A percentile compares a stretch with the other conserved stretches of the same genome.
Conservation (phyloP, 2,113 vertebrate genomes). For the Brachyhypopomus gauderio region DNA sequence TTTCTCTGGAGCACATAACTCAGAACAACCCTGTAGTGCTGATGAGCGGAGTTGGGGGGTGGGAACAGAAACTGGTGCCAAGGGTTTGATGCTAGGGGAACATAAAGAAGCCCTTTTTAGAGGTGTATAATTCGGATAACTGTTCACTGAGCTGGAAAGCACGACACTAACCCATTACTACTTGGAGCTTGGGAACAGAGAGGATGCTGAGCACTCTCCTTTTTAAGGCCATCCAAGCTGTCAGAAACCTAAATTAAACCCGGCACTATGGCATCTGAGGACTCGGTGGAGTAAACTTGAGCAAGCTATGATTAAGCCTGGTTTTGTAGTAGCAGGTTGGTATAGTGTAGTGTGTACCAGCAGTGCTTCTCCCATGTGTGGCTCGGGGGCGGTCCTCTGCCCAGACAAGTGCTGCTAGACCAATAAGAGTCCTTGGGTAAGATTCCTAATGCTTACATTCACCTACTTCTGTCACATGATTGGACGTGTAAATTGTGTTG, state of each 20-base stretch:
- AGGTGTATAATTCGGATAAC: conserved; percentile 57
- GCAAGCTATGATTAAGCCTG: conserved; percentile 1
- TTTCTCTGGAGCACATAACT: conserved; percentile 48
- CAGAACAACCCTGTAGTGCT: conserved; percentile 40
- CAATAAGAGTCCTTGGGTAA: too few relatives aligned
- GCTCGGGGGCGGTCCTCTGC: too few relatives aligned
- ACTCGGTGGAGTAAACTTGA: conserved; percentile 29
- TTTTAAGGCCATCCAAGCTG: conserved; percentile 33
- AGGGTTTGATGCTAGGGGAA: conserved; percentile 49
- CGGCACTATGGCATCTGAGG: not conserved
- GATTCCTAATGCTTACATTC: too few relatives aligned
- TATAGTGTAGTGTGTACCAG: too few relatives aligned
- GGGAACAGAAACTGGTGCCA: conserved; percentile 40
- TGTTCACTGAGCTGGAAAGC: conserved; percentile 56
- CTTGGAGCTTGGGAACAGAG: conserved; percentile 39
- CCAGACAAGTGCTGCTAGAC: too few relatives aligned
- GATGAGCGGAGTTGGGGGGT: conserved; percentile 23
- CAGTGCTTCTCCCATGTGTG: too few relatives aligned
- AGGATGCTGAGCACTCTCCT: conserved; percentile 30
- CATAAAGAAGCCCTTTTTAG: conserved; percentile 53
- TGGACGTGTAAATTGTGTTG: too few relatives aligned
- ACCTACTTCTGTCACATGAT: too few relatives aligned
- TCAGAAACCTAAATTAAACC: conserved; percentile 51
- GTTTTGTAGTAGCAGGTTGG: conserved; percentile 1
- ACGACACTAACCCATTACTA: conserved; percentile 54